These are phyloP conservation scores for Pollenia amentaria DNA, from an alignment of 2,888 invertebrate genomes.

Conservation along the genomic window DNA sequence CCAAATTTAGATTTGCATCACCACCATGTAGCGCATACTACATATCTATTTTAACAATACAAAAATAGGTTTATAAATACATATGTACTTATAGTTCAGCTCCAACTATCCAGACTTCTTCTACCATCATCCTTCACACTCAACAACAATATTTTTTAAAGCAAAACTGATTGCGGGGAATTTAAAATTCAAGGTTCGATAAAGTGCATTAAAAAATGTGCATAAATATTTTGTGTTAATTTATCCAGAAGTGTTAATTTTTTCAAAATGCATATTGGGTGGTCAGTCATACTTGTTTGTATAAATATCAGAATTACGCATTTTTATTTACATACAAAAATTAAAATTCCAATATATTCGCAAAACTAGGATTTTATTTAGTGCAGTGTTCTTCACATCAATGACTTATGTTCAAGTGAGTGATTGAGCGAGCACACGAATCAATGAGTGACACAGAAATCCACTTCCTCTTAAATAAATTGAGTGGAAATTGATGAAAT, in stretches of 20 bases:
- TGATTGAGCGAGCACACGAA: slow-evolving; percentile 20
- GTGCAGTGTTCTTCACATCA: background rate
- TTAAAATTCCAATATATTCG: slow-evolving; percentile 63
- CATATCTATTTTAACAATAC: slow-evolving; percentile 22
- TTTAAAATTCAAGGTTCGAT: slow-evolving; percentile 63
- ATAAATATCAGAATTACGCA: background rate
- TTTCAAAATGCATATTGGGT: slow-evolving; percentile 60
- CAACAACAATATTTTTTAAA: slow-evolving; percentile 33
- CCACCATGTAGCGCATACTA: background rate
- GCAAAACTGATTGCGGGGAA: slow-evolving; percentile 35
- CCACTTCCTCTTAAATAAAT: slow-evolving; percentile 59
- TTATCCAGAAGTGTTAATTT: slow-evolving; percentile 40
- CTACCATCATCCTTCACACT: background rate
- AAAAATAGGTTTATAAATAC: background rate
- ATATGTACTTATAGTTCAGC: background rate
- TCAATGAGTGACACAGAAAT: slow-evolving; percentile 54
- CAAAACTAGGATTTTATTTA: slow-evolving; percentile 43
- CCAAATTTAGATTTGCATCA: slow-evolving; percentile 29
- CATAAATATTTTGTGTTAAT: slow-evolving; percentile 65
- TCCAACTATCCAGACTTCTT: slow-evolving; percentile 29
- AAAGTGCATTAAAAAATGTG: slow-evolving; percentile 58
- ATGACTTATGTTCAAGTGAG: slow-evolving; percentile 18
- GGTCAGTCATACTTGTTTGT: slow-evolving; percentile 45
- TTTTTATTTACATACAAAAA: slow-evolving; percentile 52
- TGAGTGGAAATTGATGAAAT: slow-evolving; percentile 57